Evolutionary conservation across 2,797 vertebrate species (phyloP).

Genomic region (Menidia menidia): DNA sequence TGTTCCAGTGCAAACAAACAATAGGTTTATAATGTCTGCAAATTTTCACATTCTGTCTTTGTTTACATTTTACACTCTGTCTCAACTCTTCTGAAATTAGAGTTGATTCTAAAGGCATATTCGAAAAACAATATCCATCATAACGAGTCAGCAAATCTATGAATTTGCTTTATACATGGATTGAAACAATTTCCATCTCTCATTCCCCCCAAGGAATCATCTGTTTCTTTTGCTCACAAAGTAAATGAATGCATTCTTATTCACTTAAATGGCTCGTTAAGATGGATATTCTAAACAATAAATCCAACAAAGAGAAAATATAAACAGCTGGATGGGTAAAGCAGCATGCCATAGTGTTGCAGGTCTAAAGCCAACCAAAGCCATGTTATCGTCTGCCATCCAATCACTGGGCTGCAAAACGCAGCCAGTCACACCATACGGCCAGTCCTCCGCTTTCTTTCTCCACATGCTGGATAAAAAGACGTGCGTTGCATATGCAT

Average conservation of each 20-base stretch:
- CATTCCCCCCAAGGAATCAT: too few relatives aligned
- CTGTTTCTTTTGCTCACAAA: neutral
- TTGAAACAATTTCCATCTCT: neutral
- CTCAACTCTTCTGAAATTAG: too few relatives aligned
- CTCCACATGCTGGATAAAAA: slow-evolving; percentile 68
- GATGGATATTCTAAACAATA: slow-evolving; percentile 45
- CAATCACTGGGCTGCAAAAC: slow-evolving; percentile 16
- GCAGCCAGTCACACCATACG: slow-evolving; percentile 9
- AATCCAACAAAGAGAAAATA: slow-evolving; percentile 1
- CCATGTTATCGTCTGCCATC: slow-evolving; percentile 36
- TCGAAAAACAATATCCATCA: slow-evolving; percentile 43
- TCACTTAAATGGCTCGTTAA: slow-evolving; percentile 45
- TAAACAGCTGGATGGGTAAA: slow-evolving; percentile 51
- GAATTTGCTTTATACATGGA: neutral
- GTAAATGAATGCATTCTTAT: neutral
- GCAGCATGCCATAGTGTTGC: slow-evolving; percentile 75
- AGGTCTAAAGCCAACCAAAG: slow-evolving; percentile 62
- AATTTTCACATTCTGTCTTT: too few relatives aligned
- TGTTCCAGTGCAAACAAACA: too few relatives aligned
- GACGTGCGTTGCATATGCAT: slow-evolving; percentile 58
- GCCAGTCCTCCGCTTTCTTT: slow-evolving; percentile 8
- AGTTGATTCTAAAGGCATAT: fast-evolving
- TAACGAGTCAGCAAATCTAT: slow-evolving; percentile 30
- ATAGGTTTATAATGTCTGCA: too few relatives aligned
- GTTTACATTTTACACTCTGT: too few relatives aligned